Base-by-base conservation (phyloP, 2,797 vertebrate genomes). In the Ctenopoma kingsleyae region DNA sequence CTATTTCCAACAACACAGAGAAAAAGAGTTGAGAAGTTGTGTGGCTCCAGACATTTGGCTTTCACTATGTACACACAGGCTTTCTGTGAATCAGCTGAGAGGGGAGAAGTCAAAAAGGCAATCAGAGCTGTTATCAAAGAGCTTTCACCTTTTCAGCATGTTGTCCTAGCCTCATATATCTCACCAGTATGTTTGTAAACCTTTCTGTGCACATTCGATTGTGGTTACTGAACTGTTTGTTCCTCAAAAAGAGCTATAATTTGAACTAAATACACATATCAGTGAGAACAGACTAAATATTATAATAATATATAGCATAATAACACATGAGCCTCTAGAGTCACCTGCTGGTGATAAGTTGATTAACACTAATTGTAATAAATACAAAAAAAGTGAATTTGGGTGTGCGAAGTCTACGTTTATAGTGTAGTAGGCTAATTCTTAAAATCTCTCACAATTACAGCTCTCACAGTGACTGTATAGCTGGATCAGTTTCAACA, bases 1-100 rank as follows among this genome's bases (percentile, higher is more conserved):
- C 48, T 60, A 19, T 52, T 55, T 66, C 46, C 11, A 67, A 54
- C 46, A 20, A 41, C 53, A 51, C 49, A 67, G 16, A 49, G 15
- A 60, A 68, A 16, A 64, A 10, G 40, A 47, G 41, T 68, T 61
- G 9, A 55, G 19, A 54, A 36, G 15, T 4, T 57, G 6, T 35
- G n/a, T 65, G 25, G 25, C 2, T 73, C 49, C 52, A 36, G 27
- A 22, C 30, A 46, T 2, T 0, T 43, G 22, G 17, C 54, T 67
- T 63, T 64, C 49, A 41, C 8, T 22, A 8, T 10, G 9, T 36
- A 3, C 3, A 9, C 35, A 13, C 13, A 27, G n/a, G 9, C 16
- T 58, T 62, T 35, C 27, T 30, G 19, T 41, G 27, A 59, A n/a
- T 40, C 36, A 65, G 10, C 23, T 51, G 20, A 11, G 46, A 60